Conservation (phyloP, 2,888 invertebrate species). For the Mimas tiliae region DNA sequence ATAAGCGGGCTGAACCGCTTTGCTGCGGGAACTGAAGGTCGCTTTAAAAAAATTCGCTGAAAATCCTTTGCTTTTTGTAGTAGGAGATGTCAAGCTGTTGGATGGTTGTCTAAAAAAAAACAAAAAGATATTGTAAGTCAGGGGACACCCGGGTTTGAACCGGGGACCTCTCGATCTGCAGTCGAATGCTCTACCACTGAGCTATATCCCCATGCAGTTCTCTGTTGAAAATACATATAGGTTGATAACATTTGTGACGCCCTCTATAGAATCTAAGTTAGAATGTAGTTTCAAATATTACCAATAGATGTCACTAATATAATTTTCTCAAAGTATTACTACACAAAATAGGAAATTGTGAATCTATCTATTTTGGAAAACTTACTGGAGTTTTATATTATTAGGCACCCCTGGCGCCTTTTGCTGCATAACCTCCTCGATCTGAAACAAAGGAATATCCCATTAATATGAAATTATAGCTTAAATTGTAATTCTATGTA, state of each 20-base stretch:
- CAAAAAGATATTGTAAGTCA: slow-evolving; percentile 39
- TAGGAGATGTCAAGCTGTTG: slow-evolving; percentile 42
- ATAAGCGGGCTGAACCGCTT: slow-evolving; percentile 68
- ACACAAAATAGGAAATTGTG: neutral
- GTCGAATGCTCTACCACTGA: slow-evolving; percentile 84
- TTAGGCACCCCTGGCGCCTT: slow-evolving; percentile 79
- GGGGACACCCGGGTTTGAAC: slow-evolving; percentile 84
- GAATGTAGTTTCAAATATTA: slow-evolving; percentile 29
- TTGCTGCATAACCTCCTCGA: slow-evolving; percentile 83
- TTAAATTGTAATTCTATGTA: neutral
- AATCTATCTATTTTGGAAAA: slow-evolving; percentile 31
- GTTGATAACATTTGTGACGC: slow-evolving; percentile 38
- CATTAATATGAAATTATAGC: neutral
- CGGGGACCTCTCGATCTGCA: slow-evolving; percentile 84
- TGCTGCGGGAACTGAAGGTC: slow-evolving; percentile 77
- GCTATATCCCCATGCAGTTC: slow-evolving; percentile 70
- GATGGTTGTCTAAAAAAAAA: slow-evolving; percentile 34
- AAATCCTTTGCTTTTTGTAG: slow-evolving; percentile 55
- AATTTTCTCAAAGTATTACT: neutral
- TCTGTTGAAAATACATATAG: slow-evolving; percentile 44
- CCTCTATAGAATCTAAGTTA: slow-evolving; percentile 40
- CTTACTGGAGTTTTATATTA: slow-evolving; percentile 70
- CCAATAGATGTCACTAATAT: slow-evolving; percentile 61
- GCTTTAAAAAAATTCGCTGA: slow-evolving; percentile 79
- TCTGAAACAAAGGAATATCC: slow-evolving; percentile 57